phyloP scores from a whole-genome alignment of 1,140 invertebrate species.

The Chymomyza costata region DNA sequence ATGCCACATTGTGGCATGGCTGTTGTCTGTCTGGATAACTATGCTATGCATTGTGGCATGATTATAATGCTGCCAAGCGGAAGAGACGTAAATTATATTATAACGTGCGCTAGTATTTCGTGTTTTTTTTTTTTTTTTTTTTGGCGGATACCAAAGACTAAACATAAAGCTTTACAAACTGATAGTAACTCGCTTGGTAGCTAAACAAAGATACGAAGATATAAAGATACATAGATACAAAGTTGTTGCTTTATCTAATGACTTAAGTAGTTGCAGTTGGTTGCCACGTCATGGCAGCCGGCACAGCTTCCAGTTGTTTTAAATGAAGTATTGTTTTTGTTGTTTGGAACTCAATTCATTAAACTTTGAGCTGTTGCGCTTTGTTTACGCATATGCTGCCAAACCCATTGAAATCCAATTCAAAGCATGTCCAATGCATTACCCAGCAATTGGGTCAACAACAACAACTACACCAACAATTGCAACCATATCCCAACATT shows the following conservation, averaged over 20 bases:
- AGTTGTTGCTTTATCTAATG: slow-evolving; percentile 5
- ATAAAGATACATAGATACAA: slow-evolving; percentile 18
- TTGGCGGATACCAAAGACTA: background rate
- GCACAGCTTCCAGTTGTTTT: too few species aligned
- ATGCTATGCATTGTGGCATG: slow-evolving; percentile 13
- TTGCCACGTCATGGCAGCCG: background rate
- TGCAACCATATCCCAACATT: too few species aligned
- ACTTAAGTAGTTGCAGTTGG: slow-evolving; percentile 15
- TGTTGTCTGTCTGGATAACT: too few species aligned
- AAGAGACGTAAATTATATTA: slow-evolving; percentile 66
- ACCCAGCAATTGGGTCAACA: slow-evolving; percentile 52
- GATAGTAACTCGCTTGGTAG: background rate
- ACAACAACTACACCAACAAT: slow-evolving; percentile 11
- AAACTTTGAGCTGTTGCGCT: slow-evolving; percentile 25
- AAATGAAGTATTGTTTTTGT: background rate
- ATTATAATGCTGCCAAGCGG: slow-evolving; percentile 53
- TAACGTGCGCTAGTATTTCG: slow-evolving; percentile 34
- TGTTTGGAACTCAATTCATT: background rate
- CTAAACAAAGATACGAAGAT: slow-evolving; percentile 3
- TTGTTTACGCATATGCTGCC: slow-evolving; percentile 11
- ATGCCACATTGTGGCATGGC: too few species aligned
- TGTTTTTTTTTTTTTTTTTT: background rate
- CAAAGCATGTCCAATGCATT: slow-evolving; percentile 3
- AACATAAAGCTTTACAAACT: background rate
- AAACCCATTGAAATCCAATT: slow-evolving; percentile 9